These are phyloP conservation scores for Forbesichthys papilliferus DNA, from an alignment of 2,113 vertebrate species.

Conservation along the genomic window DNA sequence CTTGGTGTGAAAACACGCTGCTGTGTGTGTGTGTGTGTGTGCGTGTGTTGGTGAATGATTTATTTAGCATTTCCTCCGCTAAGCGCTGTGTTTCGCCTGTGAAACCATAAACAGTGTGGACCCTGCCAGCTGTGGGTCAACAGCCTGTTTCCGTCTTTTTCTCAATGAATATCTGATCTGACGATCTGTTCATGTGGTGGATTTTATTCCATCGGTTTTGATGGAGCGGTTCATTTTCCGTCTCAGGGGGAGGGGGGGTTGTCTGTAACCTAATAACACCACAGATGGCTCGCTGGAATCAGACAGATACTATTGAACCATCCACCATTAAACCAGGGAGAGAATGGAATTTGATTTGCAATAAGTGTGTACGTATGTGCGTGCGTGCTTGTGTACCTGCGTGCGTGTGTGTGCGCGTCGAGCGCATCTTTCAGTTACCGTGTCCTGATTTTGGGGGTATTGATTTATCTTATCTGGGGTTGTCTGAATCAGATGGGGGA, in stretches of 20 bases:
- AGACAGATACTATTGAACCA: constrained; percentile 65
- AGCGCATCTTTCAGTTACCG: constrained; percentile 33
- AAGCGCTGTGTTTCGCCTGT: constrained; percentile 26
- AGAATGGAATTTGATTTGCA: constrained; percentile 34
- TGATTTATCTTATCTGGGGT: too few species aligned
- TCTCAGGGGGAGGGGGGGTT: constrained; percentile 49
- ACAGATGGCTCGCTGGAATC: constrained; percentile 81
- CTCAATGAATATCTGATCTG: constrained; percentile 54
- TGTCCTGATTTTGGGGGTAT: too few species aligned
- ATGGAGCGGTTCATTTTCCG: constrained; percentile 58
- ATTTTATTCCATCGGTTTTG: constrained; percentile 73
- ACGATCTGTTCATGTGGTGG: constrained; percentile 29
- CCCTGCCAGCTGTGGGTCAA: constrained; percentile 43
- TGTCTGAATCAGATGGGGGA: too few species aligned
- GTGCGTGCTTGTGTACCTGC: not conserved
- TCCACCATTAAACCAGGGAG: constrained; percentile 52
- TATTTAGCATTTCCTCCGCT: constrained; percentile 11
- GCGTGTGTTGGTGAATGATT: constrained; percentile 30
- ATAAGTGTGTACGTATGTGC: constrained; percentile 5
- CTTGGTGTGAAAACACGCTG: constrained; percentile 11
- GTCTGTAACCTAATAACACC: constrained; percentile 72
- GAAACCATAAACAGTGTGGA: constrained; percentile 29
- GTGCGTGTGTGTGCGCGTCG: not conserved
- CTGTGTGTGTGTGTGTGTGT: constrained; percentile 4
- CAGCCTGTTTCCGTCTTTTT: constrained; percentile 48